Evolutionary conservation across 2,113 vertebrate genomes (phyloP).

Genomic region (Apteryx owenii): DNA sequence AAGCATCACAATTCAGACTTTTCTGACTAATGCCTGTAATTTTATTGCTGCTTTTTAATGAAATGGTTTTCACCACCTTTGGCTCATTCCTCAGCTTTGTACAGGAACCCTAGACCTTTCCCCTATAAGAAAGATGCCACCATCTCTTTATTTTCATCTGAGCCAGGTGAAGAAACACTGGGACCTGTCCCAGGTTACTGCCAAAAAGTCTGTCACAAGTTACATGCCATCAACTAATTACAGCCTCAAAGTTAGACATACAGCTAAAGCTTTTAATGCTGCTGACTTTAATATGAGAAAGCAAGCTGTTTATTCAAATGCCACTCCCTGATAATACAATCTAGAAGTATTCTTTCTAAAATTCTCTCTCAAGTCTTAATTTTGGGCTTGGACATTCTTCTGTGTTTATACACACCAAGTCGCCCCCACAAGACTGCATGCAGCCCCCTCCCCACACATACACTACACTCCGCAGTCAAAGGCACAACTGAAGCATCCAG

Average conservation of each 20-base stretch:
- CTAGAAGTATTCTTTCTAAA: not conserved
- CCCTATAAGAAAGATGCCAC: not conserved
- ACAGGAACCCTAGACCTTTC: not conserved
- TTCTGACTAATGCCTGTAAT: not conserved
- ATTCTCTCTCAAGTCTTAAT: not conserved
- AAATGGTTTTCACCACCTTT: not conserved
- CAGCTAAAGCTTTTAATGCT: not conserved
- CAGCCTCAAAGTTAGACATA: not conserved
- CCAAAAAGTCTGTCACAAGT: accelerated
- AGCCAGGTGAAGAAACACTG: not conserved
- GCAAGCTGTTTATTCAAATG: not conserved
- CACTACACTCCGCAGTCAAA: not conserved
- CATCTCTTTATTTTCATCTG: not conserved
- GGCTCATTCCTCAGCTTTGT: not conserved
- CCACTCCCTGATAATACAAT: not conserved
- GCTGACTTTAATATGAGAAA: not conserved
- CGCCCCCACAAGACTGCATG: not conserved
- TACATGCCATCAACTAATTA: not conserved
- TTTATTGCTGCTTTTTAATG: not conserved
- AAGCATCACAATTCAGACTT: not conserved
- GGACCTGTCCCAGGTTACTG: not conserved
- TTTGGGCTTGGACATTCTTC: not conserved
- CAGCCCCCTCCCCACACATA: not conserved
- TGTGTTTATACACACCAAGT: not conserved
- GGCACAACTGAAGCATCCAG: not conserved